Base-by-base conservation (phyloP, 2,888 invertebrate species). In the Anticlea derivata region DNA sequence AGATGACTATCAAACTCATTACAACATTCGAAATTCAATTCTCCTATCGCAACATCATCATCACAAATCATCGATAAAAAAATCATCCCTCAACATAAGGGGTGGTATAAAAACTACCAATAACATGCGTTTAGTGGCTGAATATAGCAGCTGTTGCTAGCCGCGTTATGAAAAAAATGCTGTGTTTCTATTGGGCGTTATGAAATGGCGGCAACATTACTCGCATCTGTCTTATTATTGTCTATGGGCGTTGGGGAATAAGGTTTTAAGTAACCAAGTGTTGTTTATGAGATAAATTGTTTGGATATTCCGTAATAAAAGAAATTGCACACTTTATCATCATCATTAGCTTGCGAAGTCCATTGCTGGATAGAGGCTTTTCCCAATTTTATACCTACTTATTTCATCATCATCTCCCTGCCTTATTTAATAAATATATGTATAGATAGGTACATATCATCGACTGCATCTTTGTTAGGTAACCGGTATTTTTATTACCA, bases 221-320 rank as follows among this genome's bases (percentile, higher is more conserved):
- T 60, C 65, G 68, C 86, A 86, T 84, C 86, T 86, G 86, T 85
- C 83, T n/a, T 38, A 70, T 73, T 82, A 78, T 83, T 82, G 78
- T 82, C 82, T 65, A 63, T 65, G 63, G 43, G 22, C 22, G 11
- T 3, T 17, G 17, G 35, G 23, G 17, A 47, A 11, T 39, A 35
- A 43, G 27, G 10, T 39, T 43, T 48, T 49, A 43, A 41, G 40
- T 40, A 27, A 33, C 35, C 23, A 23, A 31, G 33, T 40, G 43
- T 17, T 27, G 30, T 40, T 40, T 40, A 22, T 17, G 24, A 10
- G 41, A 7, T 31, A 13, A 23, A n/a, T n/a, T 37, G 10, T 35
- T 29, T 20, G 11, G 23, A 7, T 31, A 11, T 40, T 5, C 22
- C n/a, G 30, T 22, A 11, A 30, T 30, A 20, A 5, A 30, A 10